Conservation (phyloP, 2,113 vertebrate genomes). For the Cynocephalus volans region DNA sequence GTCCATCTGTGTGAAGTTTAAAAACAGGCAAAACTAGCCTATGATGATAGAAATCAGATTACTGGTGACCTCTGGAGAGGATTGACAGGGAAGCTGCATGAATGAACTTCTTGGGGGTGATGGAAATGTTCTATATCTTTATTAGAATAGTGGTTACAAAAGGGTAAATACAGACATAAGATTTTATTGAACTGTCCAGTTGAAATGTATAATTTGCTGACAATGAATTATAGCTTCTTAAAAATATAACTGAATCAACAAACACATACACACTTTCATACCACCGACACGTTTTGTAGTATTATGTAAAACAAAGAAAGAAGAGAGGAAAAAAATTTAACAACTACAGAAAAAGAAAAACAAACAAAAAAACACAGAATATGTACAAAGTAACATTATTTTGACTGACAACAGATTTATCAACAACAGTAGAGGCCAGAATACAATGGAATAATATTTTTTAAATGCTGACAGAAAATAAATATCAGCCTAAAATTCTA, state of each 20-base stretch:
- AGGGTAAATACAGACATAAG: neutral
- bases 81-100: neutral
- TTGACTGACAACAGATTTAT: neutral
- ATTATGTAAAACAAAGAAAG: neutral
- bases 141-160: neutral
- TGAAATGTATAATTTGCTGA: neutral
- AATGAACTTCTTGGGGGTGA: neutral
- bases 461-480: neutral
- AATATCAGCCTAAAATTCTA: neutral
- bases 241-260: neutral
- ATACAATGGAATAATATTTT: neutral
- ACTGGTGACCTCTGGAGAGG: neutral
- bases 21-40: neutral
- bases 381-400: neutral
- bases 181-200: conserved; percentile 10
- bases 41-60: neutral
- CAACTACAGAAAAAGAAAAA: neutral
- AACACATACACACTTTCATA: neutral
- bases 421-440: neutral
- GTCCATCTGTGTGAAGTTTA: neutral
- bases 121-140: neutral
- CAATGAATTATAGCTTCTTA: neutral
- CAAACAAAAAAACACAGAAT: neutral
- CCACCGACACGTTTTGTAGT: neutral
- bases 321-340: neutral